Evolutionary conservation across 1,140 invertebrate species (phyloP).

Genomic region (Drosophila aff.): DNA sequence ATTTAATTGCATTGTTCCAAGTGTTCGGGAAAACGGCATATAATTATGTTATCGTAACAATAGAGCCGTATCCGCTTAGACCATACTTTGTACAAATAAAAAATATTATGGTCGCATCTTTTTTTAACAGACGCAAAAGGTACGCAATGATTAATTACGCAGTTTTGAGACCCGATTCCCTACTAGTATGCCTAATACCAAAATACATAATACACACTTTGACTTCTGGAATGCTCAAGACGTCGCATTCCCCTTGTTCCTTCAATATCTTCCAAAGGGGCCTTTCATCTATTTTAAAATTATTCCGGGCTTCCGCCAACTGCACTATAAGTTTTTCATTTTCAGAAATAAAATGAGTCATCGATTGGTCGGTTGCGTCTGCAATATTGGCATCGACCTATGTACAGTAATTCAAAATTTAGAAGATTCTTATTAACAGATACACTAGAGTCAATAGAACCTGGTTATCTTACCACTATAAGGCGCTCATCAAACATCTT

Average conservation of each 20-base stretch:
- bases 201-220: conserved; percentile 28
- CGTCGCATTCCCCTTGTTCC: conserved; percentile 73
- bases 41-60: neutral
- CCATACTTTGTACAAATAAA: neutral
- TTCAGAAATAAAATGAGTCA: conserved; percentile 62
- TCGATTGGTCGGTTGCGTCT: conserved; percentile 59
- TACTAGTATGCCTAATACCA: neutral
- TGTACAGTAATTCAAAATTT: neutral
- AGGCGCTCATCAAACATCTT: conserved; percentile 59
- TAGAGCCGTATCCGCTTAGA: neutral
- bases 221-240: conserved; percentile 68
- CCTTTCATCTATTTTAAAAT: conserved; percentile 42
- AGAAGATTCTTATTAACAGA: neutral
- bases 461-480: conserved; percentile 50
- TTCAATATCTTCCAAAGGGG: conserved; percentile 74
- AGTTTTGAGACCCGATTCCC: neutral
- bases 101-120: neutral
- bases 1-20: neutral
- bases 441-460: neutral
- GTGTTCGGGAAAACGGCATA: neutral
- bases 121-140: neutral
- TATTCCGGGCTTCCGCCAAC: conserved; percentile 19
- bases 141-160: neutral
- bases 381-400: conserved; percentile 70
- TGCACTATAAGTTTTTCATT: conserved; percentile 51